These are phyloP conservation scores for Clarias macrocephalus DNA, from an alignment of 2,113 vertebrate species.

Conservation along the genomic window DNA sequence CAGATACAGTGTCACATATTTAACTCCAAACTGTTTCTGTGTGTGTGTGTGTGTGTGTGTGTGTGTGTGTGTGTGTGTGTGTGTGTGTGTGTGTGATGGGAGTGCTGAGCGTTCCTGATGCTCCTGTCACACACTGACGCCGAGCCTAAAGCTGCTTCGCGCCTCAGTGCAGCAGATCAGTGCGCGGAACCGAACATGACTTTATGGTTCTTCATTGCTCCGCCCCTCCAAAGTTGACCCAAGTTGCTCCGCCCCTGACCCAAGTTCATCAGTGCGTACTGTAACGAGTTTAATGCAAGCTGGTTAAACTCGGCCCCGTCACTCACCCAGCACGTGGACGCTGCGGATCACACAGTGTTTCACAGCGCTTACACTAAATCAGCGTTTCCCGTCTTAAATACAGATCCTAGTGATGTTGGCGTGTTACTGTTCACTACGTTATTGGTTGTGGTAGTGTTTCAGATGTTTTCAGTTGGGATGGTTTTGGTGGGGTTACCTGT, in stretches of 20 bases:
- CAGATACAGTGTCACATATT: background rate
- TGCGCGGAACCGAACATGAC: background rate
- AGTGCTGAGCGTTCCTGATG: background rate
- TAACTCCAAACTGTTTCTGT: background rate
- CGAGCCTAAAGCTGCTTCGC: background rate
- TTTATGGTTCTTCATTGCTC: background rate
- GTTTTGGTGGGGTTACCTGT: background rate
- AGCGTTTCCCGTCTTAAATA: background rate
- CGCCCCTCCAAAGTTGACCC: too few species aligned
- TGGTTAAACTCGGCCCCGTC: background rate
- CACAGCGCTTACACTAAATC: background rate
- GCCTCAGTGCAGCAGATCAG: background rate
- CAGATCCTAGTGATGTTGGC: background rate
- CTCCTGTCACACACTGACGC: background rate
- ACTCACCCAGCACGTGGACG: background rate
- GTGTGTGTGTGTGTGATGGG: background rate
- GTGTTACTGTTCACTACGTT: background rate
- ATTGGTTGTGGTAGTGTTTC: constrained; percentile 19
- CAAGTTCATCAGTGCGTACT: background rate
- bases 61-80: background rate
- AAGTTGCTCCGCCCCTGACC: background rate
- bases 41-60: background rate
- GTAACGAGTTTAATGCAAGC: background rate
- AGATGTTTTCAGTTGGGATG: too few species aligned
- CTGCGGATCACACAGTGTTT: background rate